Base-by-base conservation (phyloP, 1,140 invertebrate species). In the Coenobita brevimanus region DNA sequence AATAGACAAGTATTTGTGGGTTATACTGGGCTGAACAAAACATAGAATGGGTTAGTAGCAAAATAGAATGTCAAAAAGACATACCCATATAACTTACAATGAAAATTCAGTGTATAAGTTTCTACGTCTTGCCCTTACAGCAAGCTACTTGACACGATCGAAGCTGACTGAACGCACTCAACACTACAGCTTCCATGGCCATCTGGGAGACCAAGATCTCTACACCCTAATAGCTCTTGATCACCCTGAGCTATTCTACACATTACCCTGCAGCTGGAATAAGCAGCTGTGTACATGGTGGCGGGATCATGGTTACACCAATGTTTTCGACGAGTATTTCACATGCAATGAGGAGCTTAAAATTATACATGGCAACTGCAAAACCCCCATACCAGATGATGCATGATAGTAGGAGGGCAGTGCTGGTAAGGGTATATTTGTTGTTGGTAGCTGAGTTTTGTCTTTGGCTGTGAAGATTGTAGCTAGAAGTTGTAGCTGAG, bases 121-220 rank as follows among this genome's bases (percentile, higher is more conserved):
- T n/a, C n/a, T n/a, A n/a, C n/a, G n/a, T 50, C 46, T 17, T 17
- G 6, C 46, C 46, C 46, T 8, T 8, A 43, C 83, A 90, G 90
- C 46, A 3, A 82, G 46, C n/a, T 90, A 90, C 46, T 41, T 89
- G 62, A 33, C 33, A 30, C 93, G 94, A 50, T 92, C 94, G 21
- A 93, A 92, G 87, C 93, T 97, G 24, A 91, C 93, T 36, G 92
- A 93, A 62, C 92, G 96, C 82, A 94, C 95, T 1, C 91, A 94
- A 15, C 96, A 97, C 92, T 97, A 96, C 92, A 92, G 93, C 41
- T 94, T 94, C 76, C 92, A 95, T 93, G 97, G 97, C 10, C 96
- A 97, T 92, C 93, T 98, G 27, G 97, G 97, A 3, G 97, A 97
- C 92, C 97, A 97, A 93, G 97, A 97, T 93, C 97, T 97, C 92